phyloP scores from a whole-genome alignment of 2,113 vertebrate species.

The Ptilorrhoa leucosticta region DNA sequence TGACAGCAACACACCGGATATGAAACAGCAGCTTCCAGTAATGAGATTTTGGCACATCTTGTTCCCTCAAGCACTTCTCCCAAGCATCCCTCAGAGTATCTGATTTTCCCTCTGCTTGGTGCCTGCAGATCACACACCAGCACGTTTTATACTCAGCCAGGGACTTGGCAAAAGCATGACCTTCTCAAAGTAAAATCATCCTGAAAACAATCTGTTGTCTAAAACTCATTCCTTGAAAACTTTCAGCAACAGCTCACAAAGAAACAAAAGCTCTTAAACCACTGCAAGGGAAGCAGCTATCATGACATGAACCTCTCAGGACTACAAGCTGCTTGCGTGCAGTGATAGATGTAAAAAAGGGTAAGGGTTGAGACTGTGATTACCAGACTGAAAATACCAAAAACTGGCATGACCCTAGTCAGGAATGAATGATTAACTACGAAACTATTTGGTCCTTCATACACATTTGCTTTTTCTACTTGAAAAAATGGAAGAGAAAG shows the following conservation, averaged over 20 bases:
- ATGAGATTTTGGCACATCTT: background rate
- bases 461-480: background rate
- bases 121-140: background rate
- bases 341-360: background rate
- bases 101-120: background rate
- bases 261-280: background rate
- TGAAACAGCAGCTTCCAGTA: background rate
- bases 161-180: background rate
- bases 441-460: background rate
- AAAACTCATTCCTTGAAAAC: background rate
- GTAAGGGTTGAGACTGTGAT: background rate
- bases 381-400: background rate
- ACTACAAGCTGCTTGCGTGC: accelerated
- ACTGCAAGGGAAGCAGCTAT: background rate
- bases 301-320: background rate
- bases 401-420: background rate
- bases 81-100: background rate
- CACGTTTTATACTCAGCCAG: background rate
- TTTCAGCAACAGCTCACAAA: background rate
- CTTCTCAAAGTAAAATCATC: background rate
- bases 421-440: background rate
- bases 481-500: background rate
- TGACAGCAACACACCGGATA: background rate
- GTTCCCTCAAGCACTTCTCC: background rate
- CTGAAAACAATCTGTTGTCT: background rate